These are phyloP conservation scores for Zophobas atratus DNA, from an alignment of 1,140 invertebrate genomes.

Conservation along the genomic window DNA sequence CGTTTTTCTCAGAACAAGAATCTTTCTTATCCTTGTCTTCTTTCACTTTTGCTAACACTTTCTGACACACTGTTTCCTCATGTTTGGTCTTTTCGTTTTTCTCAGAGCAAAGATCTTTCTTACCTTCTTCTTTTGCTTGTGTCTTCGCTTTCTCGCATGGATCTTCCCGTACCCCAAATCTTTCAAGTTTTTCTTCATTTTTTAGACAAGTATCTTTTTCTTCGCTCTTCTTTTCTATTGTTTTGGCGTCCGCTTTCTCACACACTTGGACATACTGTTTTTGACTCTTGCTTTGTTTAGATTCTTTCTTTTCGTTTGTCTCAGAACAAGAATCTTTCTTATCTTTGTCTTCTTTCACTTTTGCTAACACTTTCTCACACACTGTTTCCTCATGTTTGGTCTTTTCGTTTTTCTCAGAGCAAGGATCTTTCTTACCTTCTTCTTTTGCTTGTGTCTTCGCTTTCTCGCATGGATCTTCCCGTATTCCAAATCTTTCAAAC, in stretches of 20 bases:
- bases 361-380: too few relatives aligned
- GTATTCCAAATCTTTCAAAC: background rate
- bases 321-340: background rate
- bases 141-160: background rate
- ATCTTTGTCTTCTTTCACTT: background rate
- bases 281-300: too few relatives aligned
- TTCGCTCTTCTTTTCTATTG: background rate
- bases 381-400: background rate
- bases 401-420: background rate
- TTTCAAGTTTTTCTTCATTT: background rate
- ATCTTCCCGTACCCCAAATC: conserved; percentile 6
- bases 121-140: background rate
- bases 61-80: background rate
- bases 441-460: background rate
- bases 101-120: background rate
- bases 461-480: conserved; percentile 7
- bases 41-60: background rate
- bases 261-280: too few relatives aligned
- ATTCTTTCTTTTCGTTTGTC: too few relatives aligned
- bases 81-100: background rate
- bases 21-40: background rate
- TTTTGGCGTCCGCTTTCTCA: background rate
- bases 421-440: background rate
- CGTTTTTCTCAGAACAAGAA: too few relatives aligned
- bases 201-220: background rate